These are phyloP conservation scores for Neostethus bicornis DNA, from an alignment of 2,797 vertebrate genomes.

Conservation along the genomic window DNA sequence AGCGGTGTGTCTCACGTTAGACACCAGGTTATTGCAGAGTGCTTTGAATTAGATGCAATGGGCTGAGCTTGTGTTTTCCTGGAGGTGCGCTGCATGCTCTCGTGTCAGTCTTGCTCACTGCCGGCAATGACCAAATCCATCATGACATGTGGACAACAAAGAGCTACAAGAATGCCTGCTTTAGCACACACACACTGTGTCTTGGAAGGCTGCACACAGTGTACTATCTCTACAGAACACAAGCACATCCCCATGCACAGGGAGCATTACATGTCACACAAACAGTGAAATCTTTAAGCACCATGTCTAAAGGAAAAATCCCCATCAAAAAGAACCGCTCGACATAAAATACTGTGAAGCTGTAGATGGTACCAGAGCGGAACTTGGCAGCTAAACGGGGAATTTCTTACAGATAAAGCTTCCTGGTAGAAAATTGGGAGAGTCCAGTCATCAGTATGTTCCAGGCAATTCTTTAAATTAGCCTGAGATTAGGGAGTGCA, in stretches of 20 bases:
- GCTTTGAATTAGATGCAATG: slow-evolving; percentile 66
- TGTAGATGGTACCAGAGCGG: slow-evolving; percentile 50
- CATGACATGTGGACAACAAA: slow-evolving; percentile 82
- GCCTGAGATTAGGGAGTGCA: slow-evolving; percentile 80
- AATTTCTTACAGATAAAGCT: slow-evolving; percentile 69
- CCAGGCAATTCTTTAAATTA: slow-evolving; percentile 81
- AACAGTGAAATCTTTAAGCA: slow-evolving; percentile 75
- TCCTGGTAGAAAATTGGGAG: slow-evolving; percentile 68
- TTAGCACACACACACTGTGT: slow-evolving; percentile 38
- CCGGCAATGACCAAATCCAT: slow-evolving; percentile 75
- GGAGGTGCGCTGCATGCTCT: slow-evolving; percentile 68
- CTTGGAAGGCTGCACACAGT: slow-evolving; percentile 40
- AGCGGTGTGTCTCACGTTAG: slow-evolving; percentile 41
- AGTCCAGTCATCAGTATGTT: slow-evolving; percentile 77
- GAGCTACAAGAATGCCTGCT: slow-evolving; percentile 70
- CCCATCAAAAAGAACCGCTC: slow-evolving; percentile 62
- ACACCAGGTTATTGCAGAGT: slow-evolving; percentile 39
- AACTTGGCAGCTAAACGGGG: slow-evolving; percentile 49
- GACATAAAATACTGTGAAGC: slow-evolving; percentile 66
- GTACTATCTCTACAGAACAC: slow-evolving; percentile 71
- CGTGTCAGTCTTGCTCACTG: slow-evolving; percentile 73
- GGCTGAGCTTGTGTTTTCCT: slow-evolving; percentile 76
- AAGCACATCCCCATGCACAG: slow-evolving; percentile 61
- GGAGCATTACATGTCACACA: slow-evolving; percentile 73
- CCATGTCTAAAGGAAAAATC: slow-evolving; percentile 66